A percentile compares a stretch with the other conserved stretches of the same genome.
phyloP scores from a whole-genome alignment of 2,797 vertebrate species.

The Takifugu ocellatus region DNA sequence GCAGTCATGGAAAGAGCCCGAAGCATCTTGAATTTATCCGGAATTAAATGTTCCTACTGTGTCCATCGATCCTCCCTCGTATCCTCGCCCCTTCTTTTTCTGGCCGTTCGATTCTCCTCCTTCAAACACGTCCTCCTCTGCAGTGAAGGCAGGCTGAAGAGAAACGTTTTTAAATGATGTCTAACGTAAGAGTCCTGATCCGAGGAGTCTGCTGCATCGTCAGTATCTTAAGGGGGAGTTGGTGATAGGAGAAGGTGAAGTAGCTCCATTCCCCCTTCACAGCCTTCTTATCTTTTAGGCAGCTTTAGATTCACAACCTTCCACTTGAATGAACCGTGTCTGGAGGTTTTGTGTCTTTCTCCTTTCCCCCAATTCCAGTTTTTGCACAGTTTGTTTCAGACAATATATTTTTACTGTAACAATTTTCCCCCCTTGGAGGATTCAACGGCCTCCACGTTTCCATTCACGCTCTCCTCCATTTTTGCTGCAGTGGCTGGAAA shows the following conservation, averaged over 20 bases:
- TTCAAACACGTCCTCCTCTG: slow-evolving; percentile 35
- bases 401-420: background rate
- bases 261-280: background rate
- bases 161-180: slow-evolving; percentile 24
- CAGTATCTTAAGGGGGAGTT: too few species aligned
- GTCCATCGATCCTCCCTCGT: too few species aligned
- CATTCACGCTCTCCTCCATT: slow-evolving; percentile 25
- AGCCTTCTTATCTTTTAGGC: background rate
- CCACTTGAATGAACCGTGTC: too few species aligned
- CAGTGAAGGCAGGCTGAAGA: slow-evolving; percentile 8
- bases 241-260: slow-evolving; percentile 1
- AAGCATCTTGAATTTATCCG: too few species aligned
- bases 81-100: background rate
- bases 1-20: slow-evolving; percentile 5
- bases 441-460: background rate
- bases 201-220: slow-evolving; percentile 8
- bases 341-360: too few species aligned
- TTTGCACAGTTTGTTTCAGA: too few species aligned
- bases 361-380: too few species aligned
- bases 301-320: background rate
- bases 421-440: background rate
- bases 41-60: too few species aligned
- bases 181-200: slow-evolving; percentile 6
- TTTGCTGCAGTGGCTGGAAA: slow-evolving; percentile 16
- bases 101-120: slow-evolving; percentile 20